Conservation (phyloP, 2,797 vertebrate species). For the Eurystomus glaucurus region DNA sequence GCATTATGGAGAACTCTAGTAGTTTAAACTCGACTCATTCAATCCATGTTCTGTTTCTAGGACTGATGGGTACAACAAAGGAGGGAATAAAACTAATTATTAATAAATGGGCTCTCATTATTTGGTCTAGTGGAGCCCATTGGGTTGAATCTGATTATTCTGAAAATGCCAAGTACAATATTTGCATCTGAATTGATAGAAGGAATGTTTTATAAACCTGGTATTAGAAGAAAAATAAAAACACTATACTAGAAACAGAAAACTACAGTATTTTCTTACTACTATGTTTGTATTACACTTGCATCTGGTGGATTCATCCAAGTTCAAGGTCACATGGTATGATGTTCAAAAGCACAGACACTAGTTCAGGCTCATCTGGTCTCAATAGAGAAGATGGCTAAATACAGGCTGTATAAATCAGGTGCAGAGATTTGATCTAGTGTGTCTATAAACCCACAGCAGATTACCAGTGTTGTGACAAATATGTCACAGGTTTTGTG, state of each 20-base stretch:
- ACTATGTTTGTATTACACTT: not conserved
- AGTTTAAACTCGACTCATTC: not conserved
- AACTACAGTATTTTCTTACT: not conserved
- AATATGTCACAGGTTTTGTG: not conserved
- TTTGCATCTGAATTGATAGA: not conserved
- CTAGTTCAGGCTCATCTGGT: fast-evolving
- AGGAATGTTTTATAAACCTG: not conserved
- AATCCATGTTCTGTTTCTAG: not conserved
- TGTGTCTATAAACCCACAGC: not conserved
- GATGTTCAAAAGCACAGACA: not conserved
- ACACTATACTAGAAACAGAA: not conserved
- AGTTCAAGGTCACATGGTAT: not conserved
- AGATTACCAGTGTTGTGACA: not conserved
- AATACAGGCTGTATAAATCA: not conserved
- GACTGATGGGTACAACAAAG: not conserved
- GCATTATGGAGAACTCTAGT: not conserved
- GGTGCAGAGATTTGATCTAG: not conserved
- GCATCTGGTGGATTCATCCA: not conserved
- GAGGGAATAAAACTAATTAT: not conserved
- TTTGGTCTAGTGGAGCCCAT: not conserved
- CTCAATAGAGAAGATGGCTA: not conserved
- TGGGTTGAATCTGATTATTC: not conserved
- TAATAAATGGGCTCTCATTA: not conserved
- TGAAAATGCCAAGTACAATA: not conserved
- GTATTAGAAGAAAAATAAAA: not conserved